Evolutionary conservation across 2,113 vertebrate species (phyloP).

Genomic region (Chrysemys picta): DNA sequence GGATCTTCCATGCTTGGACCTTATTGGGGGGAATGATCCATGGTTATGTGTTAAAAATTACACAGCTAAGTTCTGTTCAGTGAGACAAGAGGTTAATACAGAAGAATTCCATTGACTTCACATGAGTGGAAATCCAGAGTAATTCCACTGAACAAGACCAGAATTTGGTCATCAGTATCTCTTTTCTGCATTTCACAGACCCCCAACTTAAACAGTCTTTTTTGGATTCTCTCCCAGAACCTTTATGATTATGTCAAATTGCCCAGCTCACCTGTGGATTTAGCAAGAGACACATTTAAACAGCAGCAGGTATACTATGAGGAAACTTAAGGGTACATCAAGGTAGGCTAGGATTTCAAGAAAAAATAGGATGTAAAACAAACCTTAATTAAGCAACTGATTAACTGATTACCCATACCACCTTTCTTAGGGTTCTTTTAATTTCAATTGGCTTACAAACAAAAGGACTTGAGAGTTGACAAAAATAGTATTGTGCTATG

Average conservation of each 20-base stretch:
- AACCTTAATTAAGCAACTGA: too few species aligned
- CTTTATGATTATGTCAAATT: neutral
- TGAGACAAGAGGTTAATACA: neutral
- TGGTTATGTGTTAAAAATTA: neutral
- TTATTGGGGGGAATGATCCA: neutral
- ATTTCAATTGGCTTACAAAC: too few species aligned
- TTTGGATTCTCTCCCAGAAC: neutral
- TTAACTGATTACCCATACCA: too few species aligned
- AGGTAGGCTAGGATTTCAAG: neutral
- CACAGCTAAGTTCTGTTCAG: neutral
- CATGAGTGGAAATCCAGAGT: neutral
- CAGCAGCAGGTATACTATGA: neutral
- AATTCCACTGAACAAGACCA: neutral
- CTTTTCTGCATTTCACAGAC: neutral
- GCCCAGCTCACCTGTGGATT: neutral
- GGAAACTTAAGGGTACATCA: neutral
- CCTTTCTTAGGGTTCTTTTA: too few species aligned
- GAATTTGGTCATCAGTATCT: neutral
- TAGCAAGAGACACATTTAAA: neutral
- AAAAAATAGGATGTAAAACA: too few species aligned
- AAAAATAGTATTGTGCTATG: too few species aligned
- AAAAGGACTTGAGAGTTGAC: too few species aligned
- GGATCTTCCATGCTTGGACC: neutral
- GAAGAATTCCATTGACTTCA: neutral
- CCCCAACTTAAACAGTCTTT: neutral